Percentiles rank a stretch among this genome's conserved stretches.
Conservation (phyloP, 2,797 vertebrate species). For the Onychomys leucogaster region DNA sequence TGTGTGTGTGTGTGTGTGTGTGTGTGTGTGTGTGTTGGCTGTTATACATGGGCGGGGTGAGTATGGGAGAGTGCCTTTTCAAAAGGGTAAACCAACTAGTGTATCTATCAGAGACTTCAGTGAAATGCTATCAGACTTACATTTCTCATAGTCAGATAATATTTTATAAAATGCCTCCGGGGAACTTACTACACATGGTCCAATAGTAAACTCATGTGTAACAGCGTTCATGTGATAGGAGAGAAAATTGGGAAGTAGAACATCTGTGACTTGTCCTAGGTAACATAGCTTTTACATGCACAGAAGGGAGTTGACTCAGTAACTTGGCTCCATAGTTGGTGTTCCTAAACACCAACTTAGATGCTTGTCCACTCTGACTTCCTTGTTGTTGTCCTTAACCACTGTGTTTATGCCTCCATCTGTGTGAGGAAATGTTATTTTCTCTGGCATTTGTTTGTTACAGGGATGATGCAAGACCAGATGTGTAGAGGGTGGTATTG, state of each 20-base stretch:
- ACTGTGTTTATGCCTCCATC: not conserved
- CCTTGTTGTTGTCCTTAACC: not conserved
- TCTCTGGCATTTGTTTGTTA: slow-evolving; percentile 3
- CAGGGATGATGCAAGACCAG: not conserved
- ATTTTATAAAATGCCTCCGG: slow-evolving; percentile 48
- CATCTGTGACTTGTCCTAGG: not conserved
- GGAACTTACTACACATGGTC: slow-evolving; percentile 17
- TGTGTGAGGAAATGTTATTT: not conserved
- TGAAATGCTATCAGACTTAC: slow-evolving; percentile 30
- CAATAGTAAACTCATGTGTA: not conserved
- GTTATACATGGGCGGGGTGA: not conserved
- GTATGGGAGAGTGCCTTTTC: not conserved
- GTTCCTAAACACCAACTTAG: not conserved
- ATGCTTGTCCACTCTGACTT: not conserved
- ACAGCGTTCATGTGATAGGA: not conserved
- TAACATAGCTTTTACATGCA: not conserved
- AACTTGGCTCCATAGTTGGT: not conserved
- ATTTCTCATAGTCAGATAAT: slow-evolving; percentile 30
- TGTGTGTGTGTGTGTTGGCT: not conserved
- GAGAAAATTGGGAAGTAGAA: not conserved
- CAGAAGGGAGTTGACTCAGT: not conserved
- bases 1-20: too few relatives aligned
- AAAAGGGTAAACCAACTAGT: slow-evolving; percentile 2
- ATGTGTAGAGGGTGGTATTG: not conserved
- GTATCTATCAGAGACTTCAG: not conserved